Conservation (phyloP, 2,888 invertebrate species). For the Liposcelis brunnea region DNA sequence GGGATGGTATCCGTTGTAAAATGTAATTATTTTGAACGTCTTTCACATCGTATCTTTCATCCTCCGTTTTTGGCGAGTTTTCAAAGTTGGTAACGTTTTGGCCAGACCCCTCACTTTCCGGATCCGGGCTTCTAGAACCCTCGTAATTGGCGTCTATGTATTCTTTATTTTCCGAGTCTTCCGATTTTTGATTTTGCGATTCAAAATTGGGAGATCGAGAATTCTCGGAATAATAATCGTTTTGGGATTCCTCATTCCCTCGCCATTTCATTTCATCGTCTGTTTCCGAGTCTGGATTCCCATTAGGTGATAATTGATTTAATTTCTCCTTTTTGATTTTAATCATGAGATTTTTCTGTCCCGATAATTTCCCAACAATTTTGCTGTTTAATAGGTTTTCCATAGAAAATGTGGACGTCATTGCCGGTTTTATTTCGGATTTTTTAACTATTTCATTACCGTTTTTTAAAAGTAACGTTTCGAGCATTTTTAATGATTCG, state of each 20-base stretch:
- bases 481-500: conserved; percentile 1
- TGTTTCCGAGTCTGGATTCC: not conserved
- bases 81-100: too few relatives aligned
- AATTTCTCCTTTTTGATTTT: conserved; percentile 1
- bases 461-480: conserved; percentile 5
- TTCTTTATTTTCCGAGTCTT: too few relatives aligned
- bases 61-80: not conserved
- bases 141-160: not conserved
- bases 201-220: too few relatives aligned
- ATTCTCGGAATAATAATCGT: too few relatives aligned
- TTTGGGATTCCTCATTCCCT: not conserved
- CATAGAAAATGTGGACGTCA: conserved; percentile 7
- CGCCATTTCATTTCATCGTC: conserved; percentile 7
- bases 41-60: not conserved
- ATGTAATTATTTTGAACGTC: not conserved
- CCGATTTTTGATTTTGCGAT: too few relatives aligned
- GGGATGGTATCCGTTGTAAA: not conserved
- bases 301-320: not conserved
- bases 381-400: conserved; percentile 3
- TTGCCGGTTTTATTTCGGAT: not conserved
- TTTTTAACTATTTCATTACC: not conserved
- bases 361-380: conserved; percentile 2
- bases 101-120: too few relatives aligned
- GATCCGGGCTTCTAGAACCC: not conserved
- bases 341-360: conserved; percentile 5